Conservation (phyloP, 1,140 invertebrate species). For the Limonius californicus region DNA sequence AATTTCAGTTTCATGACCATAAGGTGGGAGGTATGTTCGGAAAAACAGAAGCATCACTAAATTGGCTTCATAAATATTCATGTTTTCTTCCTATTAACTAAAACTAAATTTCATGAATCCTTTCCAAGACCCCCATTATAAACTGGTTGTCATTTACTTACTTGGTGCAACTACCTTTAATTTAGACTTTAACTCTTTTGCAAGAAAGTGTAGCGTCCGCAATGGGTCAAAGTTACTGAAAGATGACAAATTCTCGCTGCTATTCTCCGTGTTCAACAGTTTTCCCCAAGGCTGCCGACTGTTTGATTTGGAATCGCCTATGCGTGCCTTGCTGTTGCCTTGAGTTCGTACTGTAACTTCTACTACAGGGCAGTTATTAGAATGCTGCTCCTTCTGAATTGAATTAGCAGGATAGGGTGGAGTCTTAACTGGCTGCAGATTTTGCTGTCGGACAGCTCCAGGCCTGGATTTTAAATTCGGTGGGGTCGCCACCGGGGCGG, state of each 20-base stretch:
- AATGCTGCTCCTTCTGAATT: slow-evolving; percentile 14
- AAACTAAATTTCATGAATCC: slow-evolving; percentile 20
- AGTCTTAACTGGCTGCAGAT: no score
- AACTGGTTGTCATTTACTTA: no score
- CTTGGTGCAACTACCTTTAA: slow-evolving; percentile 30
- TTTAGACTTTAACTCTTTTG: slow-evolving; percentile 39
- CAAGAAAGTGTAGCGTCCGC: slow-evolving; percentile 42
- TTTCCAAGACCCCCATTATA: no score
- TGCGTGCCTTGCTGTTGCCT: slow-evolving; percentile 28
- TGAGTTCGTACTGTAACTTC: slow-evolving; percentile 29
- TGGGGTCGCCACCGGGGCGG: no score
- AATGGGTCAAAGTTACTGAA: slow-evolving; percentile 44
- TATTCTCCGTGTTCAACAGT: slow-evolving; percentile 32
- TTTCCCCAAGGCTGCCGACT: slow-evolving; percentile 35
- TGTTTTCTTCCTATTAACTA: no score
- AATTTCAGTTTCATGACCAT: no score
- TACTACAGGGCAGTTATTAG: slow-evolving; percentile 27
- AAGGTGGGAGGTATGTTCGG: no score
- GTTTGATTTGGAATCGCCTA: slow-evolving; percentile 16
- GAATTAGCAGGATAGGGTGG: not conserved
- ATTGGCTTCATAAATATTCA: no score
- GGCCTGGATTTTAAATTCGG: no score
- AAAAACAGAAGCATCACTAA: no score
- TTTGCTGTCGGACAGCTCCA: no score
- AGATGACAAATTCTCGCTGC: slow-evolving; percentile 32